A percentile compares a stretch with the other conserved stretches of the same genome.
phyloP scores from a whole-genome alignment of 2,113 vertebrate genomes.

The Helogale parvula region DNA sequence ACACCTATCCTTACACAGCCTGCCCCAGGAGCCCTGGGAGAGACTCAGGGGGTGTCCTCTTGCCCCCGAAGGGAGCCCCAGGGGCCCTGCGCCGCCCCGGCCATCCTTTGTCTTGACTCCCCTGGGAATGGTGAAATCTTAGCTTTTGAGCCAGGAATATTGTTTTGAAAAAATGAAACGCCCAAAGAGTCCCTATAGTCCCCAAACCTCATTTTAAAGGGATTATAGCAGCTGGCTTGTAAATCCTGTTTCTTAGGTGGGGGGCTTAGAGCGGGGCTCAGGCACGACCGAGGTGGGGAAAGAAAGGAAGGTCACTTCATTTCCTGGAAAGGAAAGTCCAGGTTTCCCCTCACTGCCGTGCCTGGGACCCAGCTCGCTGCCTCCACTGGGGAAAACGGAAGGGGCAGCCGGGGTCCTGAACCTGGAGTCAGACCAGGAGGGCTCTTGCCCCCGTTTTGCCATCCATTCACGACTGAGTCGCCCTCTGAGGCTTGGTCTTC shows the following conservation, averaged over 20 bases:
- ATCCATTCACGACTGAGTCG: background rate
- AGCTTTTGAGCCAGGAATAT: constrained; percentile 46
- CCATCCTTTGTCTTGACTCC: constrained; percentile 32
- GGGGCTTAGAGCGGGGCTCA: constrained; percentile 82
- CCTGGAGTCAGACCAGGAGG: background rate
- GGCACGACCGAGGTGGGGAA: constrained; percentile 79
- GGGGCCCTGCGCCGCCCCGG: background rate
- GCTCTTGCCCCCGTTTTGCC: background rate
- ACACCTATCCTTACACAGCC: background rate
- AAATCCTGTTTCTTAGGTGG: constrained; percentile 85
- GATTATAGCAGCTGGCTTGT: constrained; percentile 86
- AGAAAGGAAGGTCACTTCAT: constrained; percentile 81
- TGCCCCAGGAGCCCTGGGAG: background rate
- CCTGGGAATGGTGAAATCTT: constrained; percentile 38
- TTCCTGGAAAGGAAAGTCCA: constrained; percentile 85
- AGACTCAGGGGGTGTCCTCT: background rate
- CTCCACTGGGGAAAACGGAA: constrained; percentile 72
- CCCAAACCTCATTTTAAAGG: constrained; percentile 87
- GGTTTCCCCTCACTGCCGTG: constrained; percentile 55
- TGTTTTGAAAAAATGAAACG: constrained; percentile 72
- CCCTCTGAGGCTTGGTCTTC: constrained; percentile 6
- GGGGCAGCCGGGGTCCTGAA: constrained; percentile 38
- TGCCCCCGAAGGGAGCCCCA: background rate
- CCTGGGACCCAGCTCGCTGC: constrained; percentile 42
- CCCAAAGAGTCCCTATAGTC: constrained; percentile 73